Conservation (phyloP, 2,888 invertebrate species). For the Hydraecia micacea region DNA sequence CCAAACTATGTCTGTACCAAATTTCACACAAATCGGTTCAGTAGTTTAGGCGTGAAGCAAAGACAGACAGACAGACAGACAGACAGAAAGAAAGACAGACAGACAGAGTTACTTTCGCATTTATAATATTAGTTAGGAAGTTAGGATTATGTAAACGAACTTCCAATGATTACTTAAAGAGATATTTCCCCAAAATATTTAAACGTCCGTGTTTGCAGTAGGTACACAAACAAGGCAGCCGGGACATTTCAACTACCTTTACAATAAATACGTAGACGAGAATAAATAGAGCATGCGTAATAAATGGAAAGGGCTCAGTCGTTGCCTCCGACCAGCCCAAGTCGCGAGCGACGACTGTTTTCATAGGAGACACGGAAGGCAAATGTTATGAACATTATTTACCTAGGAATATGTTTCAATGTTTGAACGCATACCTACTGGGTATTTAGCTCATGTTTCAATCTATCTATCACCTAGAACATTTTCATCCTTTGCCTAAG, state of each 20-base stretch:
- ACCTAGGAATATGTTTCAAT: neutral
- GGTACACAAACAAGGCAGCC: constrained; percentile 46
- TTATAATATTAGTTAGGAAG: no score
- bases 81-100: no score
- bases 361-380: no score
- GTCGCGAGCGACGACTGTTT: constrained; percentile 21
- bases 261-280: constrained; percentile 67
- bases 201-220: constrained; percentile 51
- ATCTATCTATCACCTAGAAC: no score
- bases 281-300: constrained; percentile 77
- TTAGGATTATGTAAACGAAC: constrained; percentile 32
- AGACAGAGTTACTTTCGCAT: no score
- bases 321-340: constrained; percentile 37
- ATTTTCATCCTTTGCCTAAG: neutral
- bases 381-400: constrained; percentile 2
- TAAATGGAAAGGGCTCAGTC: constrained; percentile 69
- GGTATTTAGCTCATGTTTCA: neutral
- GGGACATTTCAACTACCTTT: constrained; percentile 57
- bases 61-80: no score
- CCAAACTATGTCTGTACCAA: no score
- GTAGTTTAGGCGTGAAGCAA: no score
- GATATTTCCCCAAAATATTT: constrained; percentile 25
- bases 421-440: neutral
- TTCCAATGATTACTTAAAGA: constrained; percentile 1
- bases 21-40: no score